These are phyloP conservation scores for Ptilodon capucinus DNA, from an alignment of 2,888 invertebrate genomes.

Conservation along the genomic window DNA sequence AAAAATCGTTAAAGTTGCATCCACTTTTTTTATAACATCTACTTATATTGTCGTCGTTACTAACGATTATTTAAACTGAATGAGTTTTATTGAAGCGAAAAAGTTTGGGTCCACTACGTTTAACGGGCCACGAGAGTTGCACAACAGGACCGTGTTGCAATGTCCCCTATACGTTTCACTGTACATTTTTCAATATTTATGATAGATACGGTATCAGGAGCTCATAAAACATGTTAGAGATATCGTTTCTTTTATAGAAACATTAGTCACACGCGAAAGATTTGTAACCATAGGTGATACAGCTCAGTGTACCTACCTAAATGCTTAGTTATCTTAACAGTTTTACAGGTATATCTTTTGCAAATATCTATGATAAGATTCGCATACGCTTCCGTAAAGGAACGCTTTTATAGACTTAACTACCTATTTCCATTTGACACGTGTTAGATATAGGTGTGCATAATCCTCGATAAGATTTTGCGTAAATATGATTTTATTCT, in stretches of 20 bases:
- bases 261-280: constrained; percentile 6
- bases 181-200: constrained; percentile 39
- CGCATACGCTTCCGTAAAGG: constrained; percentile 9
- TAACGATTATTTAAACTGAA: constrained; percentile 11
- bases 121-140: constrained; percentile 50
- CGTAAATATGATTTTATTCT: neutral
- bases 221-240: constrained; percentile 5
- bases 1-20: neutral
- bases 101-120: constrained; percentile 50
- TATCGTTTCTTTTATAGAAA: constrained; percentile 18
- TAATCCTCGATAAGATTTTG: no score
- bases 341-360: neutral
- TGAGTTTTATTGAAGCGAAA: constrained; percentile 24
- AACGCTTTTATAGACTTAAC: neutral
- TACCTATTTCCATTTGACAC: neutral
- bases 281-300: no score
- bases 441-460: neutral
- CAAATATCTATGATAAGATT: neutral
- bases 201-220: constrained; percentile 16
- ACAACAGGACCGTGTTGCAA: constrained; percentile 53
- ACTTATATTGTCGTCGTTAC: neutral
- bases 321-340: neutral
- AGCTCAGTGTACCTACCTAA: no score
- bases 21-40: neutral
- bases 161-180: constrained; percentile 41